Evolutionary conservation across 2,888 invertebrate genomes (phyloP).

Genomic region (Danaus chrysippus): DNA sequence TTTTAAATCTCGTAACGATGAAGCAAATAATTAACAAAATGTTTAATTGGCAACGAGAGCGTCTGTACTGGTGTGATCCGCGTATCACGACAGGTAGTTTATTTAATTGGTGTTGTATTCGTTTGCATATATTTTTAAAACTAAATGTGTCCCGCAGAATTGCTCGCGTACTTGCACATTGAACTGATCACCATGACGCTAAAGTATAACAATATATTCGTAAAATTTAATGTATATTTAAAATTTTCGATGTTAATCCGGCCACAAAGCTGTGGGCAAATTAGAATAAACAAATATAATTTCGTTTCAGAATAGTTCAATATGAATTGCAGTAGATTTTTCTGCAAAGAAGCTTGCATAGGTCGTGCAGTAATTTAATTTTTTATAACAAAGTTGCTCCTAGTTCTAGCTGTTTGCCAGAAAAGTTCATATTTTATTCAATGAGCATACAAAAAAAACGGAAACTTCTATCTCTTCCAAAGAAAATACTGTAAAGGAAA

Average conservation of each 20-base stretch:
- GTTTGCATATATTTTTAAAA: slow-evolving; percentile 17
- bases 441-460: not conserved
- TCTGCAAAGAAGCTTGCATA: not conserved
- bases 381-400: not conserved
- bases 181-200: no score
- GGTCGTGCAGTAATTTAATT: not conserved
- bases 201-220: no score
- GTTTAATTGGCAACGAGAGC: slow-evolving; percentile 26
- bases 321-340: no score
- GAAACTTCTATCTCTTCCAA: not conserved
- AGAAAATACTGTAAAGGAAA: slow-evolving; percentile 13
- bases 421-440: slow-evolving; percentile 4
- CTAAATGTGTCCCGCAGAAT: not conserved
- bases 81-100: slow-evolving; percentile 18
- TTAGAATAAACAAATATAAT: no score
- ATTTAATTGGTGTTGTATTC: slow-evolving; percentile 16
- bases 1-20: slow-evolving; percentile 16
- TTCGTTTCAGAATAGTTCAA: no score
- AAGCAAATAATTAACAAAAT: slow-evolving; percentile 28
- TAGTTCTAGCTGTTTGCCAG: not conserved
- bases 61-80: slow-evolving; percentile 15
- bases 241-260: no score
- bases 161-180: not conserved
- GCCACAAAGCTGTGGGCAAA: no score
- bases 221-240: no score